Evolutionary conservation across 2,113 vertebrate species (phyloP), one percentile per base, ranked within the genome.

Genomic region (Cephalopholis sonnerati): DNA sequence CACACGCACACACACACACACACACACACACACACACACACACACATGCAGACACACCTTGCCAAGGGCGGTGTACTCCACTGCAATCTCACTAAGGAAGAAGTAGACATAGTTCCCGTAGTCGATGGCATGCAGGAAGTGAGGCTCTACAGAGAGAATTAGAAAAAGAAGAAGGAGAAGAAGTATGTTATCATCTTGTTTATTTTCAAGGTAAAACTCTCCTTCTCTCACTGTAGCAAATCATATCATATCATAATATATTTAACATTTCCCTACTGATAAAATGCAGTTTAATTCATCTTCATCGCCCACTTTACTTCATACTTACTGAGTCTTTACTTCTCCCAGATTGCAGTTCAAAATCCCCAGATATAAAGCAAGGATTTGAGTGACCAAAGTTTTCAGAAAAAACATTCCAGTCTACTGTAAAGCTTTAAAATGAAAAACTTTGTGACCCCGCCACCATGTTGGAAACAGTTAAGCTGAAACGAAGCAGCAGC

Each of bases 51-150:
- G 0, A 7, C 92, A 72, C 86, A 98, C 98, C 97, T 97, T 96
- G 29, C 98, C 98, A 48, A 97, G 89, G 0, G 95, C 77, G 0
- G 96, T 96, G 77, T 97, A 96, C 84, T 98, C 98, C 91, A 97
- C 96, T 0, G 98, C 96, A 1, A 98, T 97, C 91, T 98, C 97
- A 20, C 97, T 96, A 91, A 98, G 96, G 95, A 98, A 99, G 94
- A 98, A 97, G 89, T 98, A 99, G 25, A 98, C 93, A 0, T 96
- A 97, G 80, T 96, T 95, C 0, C 97, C 96, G 0, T 97, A 97
- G 81, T 98, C 97, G 29, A 99, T 93, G 11, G 95, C 96, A 1
- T 97, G 97, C 22, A 97, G 91, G 3, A 98, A 98, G 82, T 97
- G 96, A 15, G 98, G 98, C 84, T 99, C 98, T 99, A 92, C 7